A percentile compares a stretch with the other conserved stretches of the same genome.
phyloP scores from a whole-genome alignment of 2,113 vertebrate genomes.

The Cromileptes altivelis region DNA sequence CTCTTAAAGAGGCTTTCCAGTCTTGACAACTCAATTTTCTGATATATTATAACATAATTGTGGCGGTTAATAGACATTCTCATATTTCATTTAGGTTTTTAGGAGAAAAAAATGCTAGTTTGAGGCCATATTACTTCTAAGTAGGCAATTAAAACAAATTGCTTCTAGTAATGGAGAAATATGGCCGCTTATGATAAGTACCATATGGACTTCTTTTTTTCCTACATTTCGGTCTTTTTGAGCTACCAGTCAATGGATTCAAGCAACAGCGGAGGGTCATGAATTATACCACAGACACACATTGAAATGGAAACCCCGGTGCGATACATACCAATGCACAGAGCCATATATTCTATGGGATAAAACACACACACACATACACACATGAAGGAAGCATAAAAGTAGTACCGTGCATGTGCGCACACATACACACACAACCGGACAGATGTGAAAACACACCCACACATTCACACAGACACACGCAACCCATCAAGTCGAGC shows the following conservation, averaged over 20 bases:
- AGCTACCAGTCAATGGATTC: conserved; percentile 46
- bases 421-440: not conserved
- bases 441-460: conserved; percentile 9
- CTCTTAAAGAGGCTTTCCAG: conserved; percentile 58
- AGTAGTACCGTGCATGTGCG: not conserved
- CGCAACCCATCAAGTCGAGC: conserved; percentile 36
- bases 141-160: conserved; percentile 81
- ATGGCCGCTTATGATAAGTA: conserved; percentile 71
- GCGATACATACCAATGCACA: not conserved
- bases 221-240: conserved; percentile 51
- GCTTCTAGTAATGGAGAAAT: conserved; percentile 74
- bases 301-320: conserved; percentile 46
- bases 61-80: conserved; percentile 72
- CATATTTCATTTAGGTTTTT: conserved; percentile 73
- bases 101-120: conserved; percentile 54
- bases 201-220: conserved; percentile 70
- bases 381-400: not conserved
- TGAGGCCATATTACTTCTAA: conserved; percentile 73
- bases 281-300: conserved; percentile 38
- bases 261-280: conserved; percentile 32
- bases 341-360: conserved; percentile 17
- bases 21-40: conserved; percentile 71
- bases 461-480: conserved; percentile 1
- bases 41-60: conserved; percentile 73
- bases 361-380: not conserved